Conservation (phyloP, 2,113 vertebrate species). For the Nyctibius bracteatus region DNA sequence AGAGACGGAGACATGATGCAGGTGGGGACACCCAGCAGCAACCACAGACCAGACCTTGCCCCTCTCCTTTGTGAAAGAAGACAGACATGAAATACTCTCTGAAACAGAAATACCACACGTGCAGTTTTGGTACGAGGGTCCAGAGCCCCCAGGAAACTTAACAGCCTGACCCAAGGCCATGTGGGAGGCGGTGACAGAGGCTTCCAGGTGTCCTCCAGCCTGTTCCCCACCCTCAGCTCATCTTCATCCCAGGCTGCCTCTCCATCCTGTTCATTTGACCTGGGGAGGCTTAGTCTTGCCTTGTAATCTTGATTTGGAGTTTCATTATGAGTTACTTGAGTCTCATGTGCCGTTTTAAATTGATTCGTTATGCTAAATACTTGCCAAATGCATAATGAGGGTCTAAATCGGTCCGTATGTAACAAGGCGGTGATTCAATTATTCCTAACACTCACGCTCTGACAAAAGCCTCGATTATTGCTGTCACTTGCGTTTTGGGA, state of each 20-base stretch:
- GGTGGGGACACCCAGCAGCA: neutral
- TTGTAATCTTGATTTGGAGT: conserved; percentile 23
- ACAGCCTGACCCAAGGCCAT: neutral
- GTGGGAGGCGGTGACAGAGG: fast-evolving
- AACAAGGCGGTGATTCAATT: conserved; percentile 32
- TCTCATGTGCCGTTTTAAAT: conserved; percentile 15
- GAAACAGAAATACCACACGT: fast-evolving
- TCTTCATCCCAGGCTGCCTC: neutral
- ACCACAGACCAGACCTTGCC: neutral
- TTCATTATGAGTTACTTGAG: neutral
- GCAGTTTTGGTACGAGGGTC: fast-evolving
- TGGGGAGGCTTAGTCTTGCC: neutral
- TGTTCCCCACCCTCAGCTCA: neutral
- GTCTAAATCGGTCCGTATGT: neutral
- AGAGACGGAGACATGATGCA: fast-evolving
- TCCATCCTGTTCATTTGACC: neutral
- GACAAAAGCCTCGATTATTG: conserved; percentile 16
- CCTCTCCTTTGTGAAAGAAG: neutral
- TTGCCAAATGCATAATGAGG: conserved; percentile 43
- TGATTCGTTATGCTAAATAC: conserved; percentile 36
- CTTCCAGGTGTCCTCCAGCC: neutral
- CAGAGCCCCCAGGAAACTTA: neutral
- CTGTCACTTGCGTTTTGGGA: conserved; percentile 32
- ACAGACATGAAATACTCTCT: neutral
- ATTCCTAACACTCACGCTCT: neutral